Evolutionary conservation across 2,113 vertebrate species (phyloP), one percentile per base, ranked within the genome.

Genomic region (Austrofundulus limnaeus): DNA sequence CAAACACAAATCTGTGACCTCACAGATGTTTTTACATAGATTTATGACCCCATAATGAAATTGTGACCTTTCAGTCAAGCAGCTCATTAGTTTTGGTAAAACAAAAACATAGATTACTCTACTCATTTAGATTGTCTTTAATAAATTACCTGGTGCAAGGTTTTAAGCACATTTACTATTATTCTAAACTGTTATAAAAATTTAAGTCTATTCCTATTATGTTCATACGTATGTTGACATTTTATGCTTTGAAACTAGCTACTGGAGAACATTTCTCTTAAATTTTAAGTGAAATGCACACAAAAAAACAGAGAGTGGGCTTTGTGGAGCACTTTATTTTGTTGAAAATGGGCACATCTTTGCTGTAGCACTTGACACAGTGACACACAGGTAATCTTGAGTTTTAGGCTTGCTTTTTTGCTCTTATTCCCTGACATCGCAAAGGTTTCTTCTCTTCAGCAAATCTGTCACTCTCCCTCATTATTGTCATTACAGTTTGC

Each of bases 401-500:
- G 38, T 51, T 71, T 55, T 54, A 24, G 58, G 50, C 75, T 47
- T 46, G 67, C n/a, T 53, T 65, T 72, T 69, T 70, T 66, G 58
- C 55, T 56, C 38, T 49, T 48, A 41, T 48, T 58, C 24, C 59
- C 49, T 69, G 75, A 63, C 66, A 71, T 39, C 31, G 34, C 37
- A 34, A 23, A 66, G 55, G 51, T 68, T 77, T 79, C 55, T 60
- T 65, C 48, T 61, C 50, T 15, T 23, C 49, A 56, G 21, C 57
- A 66, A 50, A 57, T 61, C 67, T 59, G 50, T 75, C 76, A 71
- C 51, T 70, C 49, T 49, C 21, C 24, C 37, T 77, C 68, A 75
- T 82, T 82, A 80, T 50, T 14, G 49, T 67, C n/a, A 16, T 77
- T 47, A 62, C 34, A 48, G 37, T 47, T 25, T 24, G 21, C 59